phyloP scores from a whole-genome alignment of 2,888 invertebrate species.

The Bhutanitis thaidina region DNA sequence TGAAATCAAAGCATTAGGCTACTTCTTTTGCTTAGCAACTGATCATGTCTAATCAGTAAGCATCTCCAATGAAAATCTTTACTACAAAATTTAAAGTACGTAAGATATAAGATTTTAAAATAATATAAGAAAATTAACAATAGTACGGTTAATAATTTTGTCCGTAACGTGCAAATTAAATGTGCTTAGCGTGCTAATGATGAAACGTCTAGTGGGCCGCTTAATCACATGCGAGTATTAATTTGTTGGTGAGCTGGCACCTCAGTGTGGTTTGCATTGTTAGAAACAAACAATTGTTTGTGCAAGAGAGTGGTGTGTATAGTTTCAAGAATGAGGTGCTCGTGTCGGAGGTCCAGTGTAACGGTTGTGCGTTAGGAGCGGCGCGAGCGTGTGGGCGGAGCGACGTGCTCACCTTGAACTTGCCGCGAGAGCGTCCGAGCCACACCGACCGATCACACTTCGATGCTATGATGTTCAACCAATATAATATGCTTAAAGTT shows the following conservation, averaged over 20 bases:
- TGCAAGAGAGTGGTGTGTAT: slow-evolving; percentile 42
- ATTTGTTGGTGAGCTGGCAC: slow-evolving; percentile 41
- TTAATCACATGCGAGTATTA: slow-evolving; percentile 29
- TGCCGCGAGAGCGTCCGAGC: slow-evolving; percentile 61
- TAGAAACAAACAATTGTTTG: slow-evolving; percentile 47
- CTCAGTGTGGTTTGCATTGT: slow-evolving; percentile 33
- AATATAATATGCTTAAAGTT: slow-evolving; percentile 21
- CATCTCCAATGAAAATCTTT: no score
- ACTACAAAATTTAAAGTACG: no score
- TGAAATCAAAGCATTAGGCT: neutral
- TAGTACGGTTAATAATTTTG: slow-evolving; percentile 1
- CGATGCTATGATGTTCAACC: slow-evolving; percentile 36
- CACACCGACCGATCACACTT: slow-evolving; percentile 40
- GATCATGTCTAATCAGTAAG: no score
- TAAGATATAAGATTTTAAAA: no score
- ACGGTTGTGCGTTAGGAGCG: slow-evolving; percentile 66
- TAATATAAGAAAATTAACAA: neutral
- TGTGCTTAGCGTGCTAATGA: slow-evolving; percentile 12
- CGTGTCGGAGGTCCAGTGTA: slow-evolving; percentile 60
- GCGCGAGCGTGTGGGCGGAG: slow-evolving; percentile 67
- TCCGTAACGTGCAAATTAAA: neutral
- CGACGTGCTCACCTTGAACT: slow-evolving; percentile 78
- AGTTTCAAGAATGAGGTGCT: slow-evolving; percentile 49
- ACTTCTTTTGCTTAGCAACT: slow-evolving; percentile 2
- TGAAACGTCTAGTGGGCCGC: slow-evolving; percentile 20